Base-by-base conservation (phyloP, 1,140 invertebrate genomes). In the Zaprionus tsacasi region DNA sequence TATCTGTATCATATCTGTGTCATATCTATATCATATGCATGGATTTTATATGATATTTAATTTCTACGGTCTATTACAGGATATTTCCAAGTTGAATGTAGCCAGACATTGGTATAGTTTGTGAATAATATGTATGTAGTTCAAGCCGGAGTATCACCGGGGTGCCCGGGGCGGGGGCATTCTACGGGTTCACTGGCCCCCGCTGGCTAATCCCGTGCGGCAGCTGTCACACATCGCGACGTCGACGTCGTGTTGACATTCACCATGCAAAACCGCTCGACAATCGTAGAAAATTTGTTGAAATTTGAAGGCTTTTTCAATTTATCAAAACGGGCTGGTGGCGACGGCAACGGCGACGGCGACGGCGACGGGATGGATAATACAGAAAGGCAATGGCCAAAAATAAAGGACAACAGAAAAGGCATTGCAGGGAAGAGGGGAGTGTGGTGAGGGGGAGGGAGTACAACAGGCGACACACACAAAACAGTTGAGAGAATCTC, bases 401-500 rank as follows among this genome's bases (percentile, higher is more conserved):
- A 65, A 15, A 65, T 7, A 55, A 59, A 59, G 13, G 66, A 38
- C 52, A 64, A 27, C 35, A 45, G 45, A 36, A 43, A 45, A 45
- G 13, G 40, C 13, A 6, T 8, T 15, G 40, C 3, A 6, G 40
- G 3, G n/a, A n/a, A 45, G 13, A 10, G 17, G 12, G 52, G n/a
- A 25, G 25, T 21, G 11, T 12, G 21, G 15, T 11, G 21, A 0
- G 5, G 27, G 27, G 27, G 6, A 27, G 1, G 27, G 10, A 6
- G 21, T n/a, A 59, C 15, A 48, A 10, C 36, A 67, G 50, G 33
- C 55, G 43, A 73, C 76, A 70, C 70, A 76, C 60, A 36, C 33
- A 64, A 73, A 86, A 71, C 70, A 86, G 79, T 88, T 82, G 77
- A 70, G 83, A 68, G 65, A 89, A 89, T 76, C 80, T 81, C 81